phyloP scores from a whole-genome alignment of 2,113 vertebrate species.

The Nibea albiflora region DNA sequence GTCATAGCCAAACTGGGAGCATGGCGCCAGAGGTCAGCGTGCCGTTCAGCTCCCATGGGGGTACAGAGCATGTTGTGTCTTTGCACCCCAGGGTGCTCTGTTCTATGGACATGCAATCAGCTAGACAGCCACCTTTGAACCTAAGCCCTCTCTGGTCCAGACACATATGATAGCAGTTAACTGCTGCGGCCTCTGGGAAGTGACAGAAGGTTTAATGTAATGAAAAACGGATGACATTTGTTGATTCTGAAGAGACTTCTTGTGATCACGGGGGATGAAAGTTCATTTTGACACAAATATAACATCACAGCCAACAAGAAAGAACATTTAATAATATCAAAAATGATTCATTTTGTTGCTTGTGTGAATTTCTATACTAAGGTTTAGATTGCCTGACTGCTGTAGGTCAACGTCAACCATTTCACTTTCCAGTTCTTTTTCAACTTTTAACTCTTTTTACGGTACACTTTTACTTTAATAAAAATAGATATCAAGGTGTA shows the following conservation, averaged over 20 bases:
- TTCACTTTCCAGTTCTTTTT: background rate
- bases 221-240: conserved; percentile 1
- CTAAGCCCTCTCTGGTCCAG: conserved; percentile 9
- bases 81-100: conserved; percentile 49
- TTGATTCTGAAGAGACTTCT: background rate
- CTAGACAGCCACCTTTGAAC: conserved; percentile 52
- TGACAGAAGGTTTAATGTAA: conserved; percentile 17
- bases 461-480: background rate
- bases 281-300: background rate
- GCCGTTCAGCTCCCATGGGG: conserved; percentile 35
- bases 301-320: background rate
- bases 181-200: background rate
- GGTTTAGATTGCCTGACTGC: background rate
- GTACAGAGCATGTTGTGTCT: conserved; percentile 41
- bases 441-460: background rate
- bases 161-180: conserved; percentile 38
- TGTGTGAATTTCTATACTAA: background rate
- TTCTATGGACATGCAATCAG: conserved; percentile 49
- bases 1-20: conserved; percentile 52
- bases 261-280: background rate
- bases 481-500: background rate
- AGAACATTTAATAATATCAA: background rate
- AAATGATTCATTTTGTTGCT: background rate
- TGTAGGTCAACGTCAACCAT: background rate
- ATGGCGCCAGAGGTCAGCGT: conserved; percentile 53